Evolutionary conservation across 2,888 invertebrate genomes (phyloP), one percentile per base, ranked within the genome.

Genomic region (Alitta virens): DNA sequence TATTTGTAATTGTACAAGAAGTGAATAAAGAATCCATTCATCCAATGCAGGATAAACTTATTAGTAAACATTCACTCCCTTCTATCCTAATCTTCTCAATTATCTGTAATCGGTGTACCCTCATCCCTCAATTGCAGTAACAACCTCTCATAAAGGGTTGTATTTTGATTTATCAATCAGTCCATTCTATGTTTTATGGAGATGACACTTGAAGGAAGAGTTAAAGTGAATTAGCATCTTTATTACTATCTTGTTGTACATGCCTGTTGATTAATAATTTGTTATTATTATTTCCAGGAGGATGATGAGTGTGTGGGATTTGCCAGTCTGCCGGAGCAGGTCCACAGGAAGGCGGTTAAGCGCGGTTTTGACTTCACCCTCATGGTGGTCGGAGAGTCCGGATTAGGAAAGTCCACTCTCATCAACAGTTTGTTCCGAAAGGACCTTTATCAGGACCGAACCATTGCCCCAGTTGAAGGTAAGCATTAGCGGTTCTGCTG

Each of bases 351-450:
- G 65, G 69, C 71, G 1, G 62, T 72, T 24, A 68, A 69, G 62
- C 60, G 70, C 21, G 72, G 72, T n/a, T 72, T 72, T 27, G 72
- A 72, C 58, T 72, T 72, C 60, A 72, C 70, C 38, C 57, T 72
- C 49, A 71, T 72, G 71, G 70, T 72, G 18, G 70, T 71, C 18
- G 71, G 95, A 33, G 95, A 96, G 83, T 90, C 91, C 0, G 95
- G 96, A 0, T 86, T 96, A 56, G 96, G 96, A 62, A 96, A 96
- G 83, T 95, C 94, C 0, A 96, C 96, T 0, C 86, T 96, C 58
- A 90, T 96, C 80, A 96, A 95, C 85, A 94, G 94, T 77, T 86
- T 96, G 56, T 96, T 96, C 82, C 86, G 95, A 70, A 93, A 66
- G 61, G 95, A 96, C 81, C 87, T 96, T 26, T 96, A 96, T 84